Evolutionary conservation across 2,888 invertebrate genomes (phyloP), one percentile per base, ranked within the genome.

Genomic region (Meiosimyza decipiens): DNA sequence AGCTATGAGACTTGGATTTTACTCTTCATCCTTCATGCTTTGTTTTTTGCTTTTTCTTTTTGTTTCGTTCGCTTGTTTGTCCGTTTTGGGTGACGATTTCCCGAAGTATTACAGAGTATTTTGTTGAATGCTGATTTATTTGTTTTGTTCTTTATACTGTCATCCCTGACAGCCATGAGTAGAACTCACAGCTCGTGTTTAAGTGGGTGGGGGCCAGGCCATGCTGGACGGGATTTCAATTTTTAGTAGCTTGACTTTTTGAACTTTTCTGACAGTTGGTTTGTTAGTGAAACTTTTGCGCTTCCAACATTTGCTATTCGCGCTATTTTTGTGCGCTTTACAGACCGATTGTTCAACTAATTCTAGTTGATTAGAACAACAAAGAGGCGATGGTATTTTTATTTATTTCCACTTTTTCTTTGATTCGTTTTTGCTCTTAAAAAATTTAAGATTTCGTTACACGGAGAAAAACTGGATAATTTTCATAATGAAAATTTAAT

Each of bases 301-400:
- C 7, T 40, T 40, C 40, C 6, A 40, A 40, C 40, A 40, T 40
- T 40, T 40, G 40, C 40, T 40, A 40, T 33, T 52, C 40, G 54
- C 40, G 40, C 28, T 16, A 22, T 49, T 54, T 66, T n/a, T 66
- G 18, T 66, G 40, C 63, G 47, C 18, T 63, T 13, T 54, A 33
- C 54, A 33, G 60, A 69, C 69, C 75, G 71, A 73, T 77, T 77
- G 71, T 73, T 75, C 71, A 68, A 64, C 72, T 71, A 73, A 74
- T 72, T 74, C 73, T 69, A 66, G 63, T 74, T 74, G 74, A 75
- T 77, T 75, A 74, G 72, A 63, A 69, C 66, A 72, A 73, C 73
- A 72, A 72, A 72, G 66, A 57, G 63, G 40, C 47, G 57, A 47
- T 59, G 66, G 11, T 54, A 15, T 67, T 67, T 67, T 66, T 54